These are phyloP conservation scores for Chelon labrosus DNA, from an alignment of 2,797 vertebrate species.

Conservation along the genomic window DNA sequence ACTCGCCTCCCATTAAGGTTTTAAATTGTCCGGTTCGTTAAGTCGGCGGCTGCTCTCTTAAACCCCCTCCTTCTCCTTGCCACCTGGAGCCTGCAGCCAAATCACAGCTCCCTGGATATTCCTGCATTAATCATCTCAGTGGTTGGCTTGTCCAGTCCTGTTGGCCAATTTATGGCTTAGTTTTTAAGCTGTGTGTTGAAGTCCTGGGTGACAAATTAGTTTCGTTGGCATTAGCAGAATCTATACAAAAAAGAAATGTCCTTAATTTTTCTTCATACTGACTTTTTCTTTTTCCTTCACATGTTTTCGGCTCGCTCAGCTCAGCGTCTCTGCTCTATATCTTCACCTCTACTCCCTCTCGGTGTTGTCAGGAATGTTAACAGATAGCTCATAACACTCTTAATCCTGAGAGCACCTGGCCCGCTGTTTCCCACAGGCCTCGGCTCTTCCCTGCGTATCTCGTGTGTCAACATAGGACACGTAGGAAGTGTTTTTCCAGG, in stretches of 20 bases:
- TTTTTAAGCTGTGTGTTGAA: conserved; percentile 19
- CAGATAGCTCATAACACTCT: background rate
- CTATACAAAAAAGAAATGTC: background rate
- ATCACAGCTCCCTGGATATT: conserved; percentile 33
- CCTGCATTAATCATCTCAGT: conserved; percentile 41
- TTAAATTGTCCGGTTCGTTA: background rate
- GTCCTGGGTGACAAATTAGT: conserved; percentile 5
- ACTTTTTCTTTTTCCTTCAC: background rate
- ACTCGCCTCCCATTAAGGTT: background rate
- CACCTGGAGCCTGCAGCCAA: conserved; percentile 9
- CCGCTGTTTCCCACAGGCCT: conserved; percentile 57
- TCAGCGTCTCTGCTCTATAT: background rate
- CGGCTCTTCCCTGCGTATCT: conserved; percentile 19
- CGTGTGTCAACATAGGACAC: conserved; percentile 35
- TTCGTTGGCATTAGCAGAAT: background rate
- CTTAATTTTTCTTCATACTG: background rate
- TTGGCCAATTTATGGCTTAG: conserved; percentile 14
- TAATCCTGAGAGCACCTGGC: conserved; percentile 39
- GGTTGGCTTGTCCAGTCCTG: background rate
- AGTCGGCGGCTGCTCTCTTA: background rate
- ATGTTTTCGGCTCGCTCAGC: background rate
- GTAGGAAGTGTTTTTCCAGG: conserved; percentile 65
- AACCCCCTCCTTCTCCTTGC: background rate
- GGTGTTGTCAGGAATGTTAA: conserved; percentile 33
- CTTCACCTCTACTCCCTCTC: background rate